Evolutionary conservation across 2,888 invertebrate species (phyloP).

Genomic region (Lordiphosa fenestrarum): DNA sequence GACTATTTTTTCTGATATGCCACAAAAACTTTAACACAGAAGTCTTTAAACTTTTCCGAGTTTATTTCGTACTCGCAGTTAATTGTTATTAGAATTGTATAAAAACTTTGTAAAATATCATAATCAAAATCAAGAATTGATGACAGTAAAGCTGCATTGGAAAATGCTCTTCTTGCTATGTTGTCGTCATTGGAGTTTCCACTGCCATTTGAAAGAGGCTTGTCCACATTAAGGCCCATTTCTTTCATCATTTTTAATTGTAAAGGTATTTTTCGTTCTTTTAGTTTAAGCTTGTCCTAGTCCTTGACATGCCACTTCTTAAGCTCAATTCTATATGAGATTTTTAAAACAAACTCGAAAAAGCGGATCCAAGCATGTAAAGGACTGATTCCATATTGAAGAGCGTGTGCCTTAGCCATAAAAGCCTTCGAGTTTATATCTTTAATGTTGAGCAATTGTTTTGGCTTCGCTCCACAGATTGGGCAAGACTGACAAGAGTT

Average conservation of each 20-base stretch:
- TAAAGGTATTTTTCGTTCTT: constrained; percentile 7
- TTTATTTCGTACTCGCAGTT: constrained; percentile 6
- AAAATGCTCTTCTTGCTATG: constrained; percentile 10
- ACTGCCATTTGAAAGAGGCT: constrained; percentile 10
- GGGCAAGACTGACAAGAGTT: constrained; percentile 9
- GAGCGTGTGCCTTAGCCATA: not conserved
- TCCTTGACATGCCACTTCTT: constrained; percentile 13
- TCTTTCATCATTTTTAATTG: constrained; percentile 9
- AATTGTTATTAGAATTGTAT: too few species aligned
- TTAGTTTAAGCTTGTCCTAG: constrained; percentile 3
- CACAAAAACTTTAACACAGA: constrained; percentile 7
- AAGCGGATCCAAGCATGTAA: constrained; percentile 9
- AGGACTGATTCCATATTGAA: constrained; percentile 8
- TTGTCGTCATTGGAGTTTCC: constrained; percentile 8
- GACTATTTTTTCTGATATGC: constrained; percentile 5
- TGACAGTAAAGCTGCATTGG: constrained; percentile 5
- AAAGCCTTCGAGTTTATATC: constrained; percentile 7
- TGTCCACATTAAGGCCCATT: constrained; percentile 11
- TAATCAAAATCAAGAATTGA: constrained; percentile 9
- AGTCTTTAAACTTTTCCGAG: constrained; percentile 11
- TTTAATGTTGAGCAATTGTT: constrained; percentile 9
- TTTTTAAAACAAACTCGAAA: constrained; percentile 9
- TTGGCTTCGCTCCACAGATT: constrained; percentile 15
- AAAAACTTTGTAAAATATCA: too few species aligned
- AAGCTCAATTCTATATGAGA: constrained; percentile 10